Conservation (phyloP, 2,113 vertebrate species). For the Brevimyrus niger region DNA sequence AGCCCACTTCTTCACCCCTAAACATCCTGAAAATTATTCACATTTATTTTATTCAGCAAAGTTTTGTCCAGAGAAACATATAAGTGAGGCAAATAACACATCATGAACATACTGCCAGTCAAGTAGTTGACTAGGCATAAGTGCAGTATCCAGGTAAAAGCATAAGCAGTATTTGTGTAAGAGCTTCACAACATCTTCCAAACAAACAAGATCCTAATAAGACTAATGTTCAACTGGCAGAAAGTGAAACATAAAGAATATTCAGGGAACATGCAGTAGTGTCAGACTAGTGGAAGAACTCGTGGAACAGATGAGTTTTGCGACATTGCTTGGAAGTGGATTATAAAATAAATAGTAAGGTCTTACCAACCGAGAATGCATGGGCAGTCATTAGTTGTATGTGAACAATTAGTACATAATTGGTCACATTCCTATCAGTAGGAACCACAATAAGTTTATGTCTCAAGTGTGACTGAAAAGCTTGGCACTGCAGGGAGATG, state of each 20-base stretch:
- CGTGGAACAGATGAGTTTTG: not conserved
- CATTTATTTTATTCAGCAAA: not conserved
- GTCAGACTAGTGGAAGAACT: not conserved
- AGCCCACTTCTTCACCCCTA: not conserved
- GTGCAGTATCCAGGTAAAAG: not conserved
- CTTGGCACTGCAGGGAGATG: not conserved
- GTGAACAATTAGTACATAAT: not conserved
- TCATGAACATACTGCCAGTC: not conserved
- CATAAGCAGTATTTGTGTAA: not conserved
- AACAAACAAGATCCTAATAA: not conserved
- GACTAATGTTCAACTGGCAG: not conserved
- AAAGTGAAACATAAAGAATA: not conserved
- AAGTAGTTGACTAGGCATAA: not conserved
- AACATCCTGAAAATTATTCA: not conserved
- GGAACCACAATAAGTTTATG: not conserved
- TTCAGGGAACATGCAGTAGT: not conserved
- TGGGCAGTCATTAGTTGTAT: not conserved
- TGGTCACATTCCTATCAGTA: not conserved
- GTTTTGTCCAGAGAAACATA: not conserved
- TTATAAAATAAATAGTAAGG: not conserved
- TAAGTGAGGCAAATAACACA: not conserved
- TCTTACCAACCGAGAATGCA: not conserved
- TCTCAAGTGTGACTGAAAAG: not conserved
- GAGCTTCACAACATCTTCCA: not conserved
- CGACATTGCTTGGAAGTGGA: not conserved